Base-by-base conservation (phyloP, 2,888 invertebrate species). In the Laspeyria flexula region DNA sequence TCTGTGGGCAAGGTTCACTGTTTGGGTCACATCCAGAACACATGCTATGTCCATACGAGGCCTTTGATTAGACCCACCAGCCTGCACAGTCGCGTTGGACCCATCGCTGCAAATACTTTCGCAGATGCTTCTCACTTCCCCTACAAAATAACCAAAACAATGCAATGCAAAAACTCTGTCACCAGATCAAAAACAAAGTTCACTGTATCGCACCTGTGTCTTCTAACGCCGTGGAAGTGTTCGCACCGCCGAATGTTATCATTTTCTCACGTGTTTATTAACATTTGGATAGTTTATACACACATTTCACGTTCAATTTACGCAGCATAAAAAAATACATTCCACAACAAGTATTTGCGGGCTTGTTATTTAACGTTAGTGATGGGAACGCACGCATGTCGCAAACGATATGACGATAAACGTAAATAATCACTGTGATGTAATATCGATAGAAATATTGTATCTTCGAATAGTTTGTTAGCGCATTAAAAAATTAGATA, bases 1-100 rank as follows among this genome's bases (percentile, higher is more conserved):
- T 43, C 98, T 94, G 66, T 97, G 96, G 43, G 93, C 88, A 65
- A 96, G 84, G 84, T 96, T 94, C 65, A 95, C 95, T 15, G 94
- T 92, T 79, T 96, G 95, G 71, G 94, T 95, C 53, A 96, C 85
- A 90, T 98, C 97, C 70, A 98, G 93, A 60, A 98, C 96, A 89
- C 97, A 97, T 43, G 96, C 97, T 57, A 98, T 96, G 84, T 98
- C 97, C 96, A 97, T 97, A 68, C 94, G 94, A 16, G 95, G 95
- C 65, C 95, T 79, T 56, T 85, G 86, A 65, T 85, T 90, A 0
- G 83, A 70, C 23, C 75, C 81, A 39, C 87, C 85, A 12, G 90
- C 77, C 66, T 92, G 92, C 27, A 92, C 88, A 4, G 92, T 93
- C 30, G 92, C 89, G 61, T 81, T 90, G n/a, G 93, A 93, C 9